Evolutionary conservation across 1,140 invertebrate species (phyloP), one percentile per base, ranked within the genome.

Genomic region (Pseudomyrmex dendroicus): DNA sequence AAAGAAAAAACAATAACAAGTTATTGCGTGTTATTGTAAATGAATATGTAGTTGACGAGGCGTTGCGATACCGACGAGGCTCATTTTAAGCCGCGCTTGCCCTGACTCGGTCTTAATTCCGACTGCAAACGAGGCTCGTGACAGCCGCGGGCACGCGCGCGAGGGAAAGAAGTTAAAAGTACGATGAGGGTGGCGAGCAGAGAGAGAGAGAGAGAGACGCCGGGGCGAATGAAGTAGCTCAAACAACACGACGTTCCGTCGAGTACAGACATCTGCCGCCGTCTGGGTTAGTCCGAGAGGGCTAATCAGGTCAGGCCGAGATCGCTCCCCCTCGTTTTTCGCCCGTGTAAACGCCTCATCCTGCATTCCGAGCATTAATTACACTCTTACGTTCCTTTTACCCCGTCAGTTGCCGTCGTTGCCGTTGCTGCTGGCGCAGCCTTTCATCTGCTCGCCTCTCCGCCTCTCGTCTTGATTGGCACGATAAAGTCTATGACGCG

Each of bases 331-430:
- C 63, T 73, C 74, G 73, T 82, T 73, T 59, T 59, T 78, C 66
- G 25, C 67, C 56, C 68, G 46, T 57, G 56, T 73, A 78, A 87
- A 86, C 66, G 80, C 66, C 59, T 83, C 59, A 63, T 78, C 70
- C 80, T 50, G 50, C 78, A 68, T 86, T 86, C 62, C 72, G 12
- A 59, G 44, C 73, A 85, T 87, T 87, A 87, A 87, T 87, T 84
- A 86, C 52, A 52, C 25, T 63, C 35, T 86, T 74, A 61, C 52
- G 59, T 73, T 80, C 57, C 48, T 25, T 73, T 73, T 73, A 44
- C n/a, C 50, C 78, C 25, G 7, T 20, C 20, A 0, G 70, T 44
- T 50, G n/a, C 46, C 48, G 44, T 17, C 72, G 57, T 73, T 48
- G 48, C 15, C 15, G 20, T 2, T 25, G 8, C 7, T 17, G 63